Conservation (phyloP, 2,113 vertebrate species). For the Nibea albiflora region DNA sequence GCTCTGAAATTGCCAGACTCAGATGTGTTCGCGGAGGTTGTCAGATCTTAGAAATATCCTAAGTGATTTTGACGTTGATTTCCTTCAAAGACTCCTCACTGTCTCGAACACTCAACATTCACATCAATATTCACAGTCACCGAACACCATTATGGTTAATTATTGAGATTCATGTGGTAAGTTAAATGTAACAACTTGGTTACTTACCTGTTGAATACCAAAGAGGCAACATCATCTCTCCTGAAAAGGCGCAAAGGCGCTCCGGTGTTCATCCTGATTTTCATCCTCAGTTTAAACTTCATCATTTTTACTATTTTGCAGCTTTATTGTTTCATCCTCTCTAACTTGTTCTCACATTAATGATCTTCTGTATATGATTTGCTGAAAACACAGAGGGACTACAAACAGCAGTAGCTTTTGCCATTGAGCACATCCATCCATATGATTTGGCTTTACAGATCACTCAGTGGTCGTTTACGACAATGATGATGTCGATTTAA, state of each 20-base stretch:
- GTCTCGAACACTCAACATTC: neutral
- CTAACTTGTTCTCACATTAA: neutral
- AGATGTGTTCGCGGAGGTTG: neutral
- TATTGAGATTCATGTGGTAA: neutral
- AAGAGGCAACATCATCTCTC: neutral
- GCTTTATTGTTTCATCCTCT: neutral
- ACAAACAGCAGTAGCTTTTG: neutral
- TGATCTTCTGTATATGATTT: neutral
- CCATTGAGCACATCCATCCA: neutral
- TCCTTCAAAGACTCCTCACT: neutral
- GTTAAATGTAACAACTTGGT: neutral
- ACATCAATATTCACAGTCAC: too few species aligned
- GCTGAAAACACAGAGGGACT: neutral
- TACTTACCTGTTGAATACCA: neutral
- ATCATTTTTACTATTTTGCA: neutral
- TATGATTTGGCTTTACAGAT: conserved; percentile 6
- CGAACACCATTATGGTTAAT: too few species aligned
- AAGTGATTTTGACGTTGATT: neutral
- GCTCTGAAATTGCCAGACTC: neutral
- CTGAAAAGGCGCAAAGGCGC: neutral
- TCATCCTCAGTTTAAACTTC: neutral
- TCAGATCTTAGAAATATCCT: neutral
- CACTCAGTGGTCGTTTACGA: neutral
- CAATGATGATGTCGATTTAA: conserved; percentile 9
- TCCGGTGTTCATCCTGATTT: neutral